Percentiles rank a stretch among this genome's conserved stretches.
phyloP scores from a whole-genome alignment of 1,140 invertebrate species.

The Achatina immaculata region DNA sequence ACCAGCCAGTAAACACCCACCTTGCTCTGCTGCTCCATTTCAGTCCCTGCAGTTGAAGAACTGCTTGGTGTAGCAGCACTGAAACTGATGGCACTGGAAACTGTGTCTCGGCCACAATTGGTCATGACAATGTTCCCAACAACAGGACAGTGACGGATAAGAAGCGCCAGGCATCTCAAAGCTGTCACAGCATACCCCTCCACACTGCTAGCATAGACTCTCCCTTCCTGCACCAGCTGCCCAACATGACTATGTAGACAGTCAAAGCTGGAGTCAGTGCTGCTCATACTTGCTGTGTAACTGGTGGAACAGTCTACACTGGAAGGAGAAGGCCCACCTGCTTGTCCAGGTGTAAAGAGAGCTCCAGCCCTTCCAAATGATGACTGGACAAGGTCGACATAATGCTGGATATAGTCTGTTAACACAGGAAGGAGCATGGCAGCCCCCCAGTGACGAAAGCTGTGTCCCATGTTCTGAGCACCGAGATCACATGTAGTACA shows the following conservation, averaged over 20 bases:
- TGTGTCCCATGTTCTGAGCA: background rate
- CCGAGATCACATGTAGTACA: background rate
- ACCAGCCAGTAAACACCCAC: too few relatives aligned
- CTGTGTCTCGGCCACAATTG: background rate
- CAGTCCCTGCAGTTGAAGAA: background rate
- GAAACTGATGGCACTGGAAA: background rate
- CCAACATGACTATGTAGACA: background rate
- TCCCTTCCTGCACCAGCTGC: slow-evolving; percentile 8
- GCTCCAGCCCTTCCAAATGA: background rate
- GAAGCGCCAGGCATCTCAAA: background rate
- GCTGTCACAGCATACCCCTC: slow-evolving; percentile 1
- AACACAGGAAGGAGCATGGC: slow-evolving; percentile 7
- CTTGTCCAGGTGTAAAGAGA: background rate
- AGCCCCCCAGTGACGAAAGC: background rate
- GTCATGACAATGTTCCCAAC: background rate
- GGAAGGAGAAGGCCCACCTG: background rate
- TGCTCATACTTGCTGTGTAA: too few relatives aligned
- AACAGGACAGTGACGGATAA: background rate
- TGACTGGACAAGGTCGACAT: background rate
- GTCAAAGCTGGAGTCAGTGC: slow-evolving; percentile 22
- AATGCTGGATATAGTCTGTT: slow-evolving; percentile 34
- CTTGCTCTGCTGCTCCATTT: background rate
- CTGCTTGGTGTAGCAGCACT: background rate
- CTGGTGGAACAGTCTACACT: too few relatives aligned
- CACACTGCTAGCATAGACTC: slow-evolving; percentile 10